phyloP scores from a whole-genome alignment of 1,140 invertebrate genomes.

The Aphaenogaster ashmeadi region DNA sequence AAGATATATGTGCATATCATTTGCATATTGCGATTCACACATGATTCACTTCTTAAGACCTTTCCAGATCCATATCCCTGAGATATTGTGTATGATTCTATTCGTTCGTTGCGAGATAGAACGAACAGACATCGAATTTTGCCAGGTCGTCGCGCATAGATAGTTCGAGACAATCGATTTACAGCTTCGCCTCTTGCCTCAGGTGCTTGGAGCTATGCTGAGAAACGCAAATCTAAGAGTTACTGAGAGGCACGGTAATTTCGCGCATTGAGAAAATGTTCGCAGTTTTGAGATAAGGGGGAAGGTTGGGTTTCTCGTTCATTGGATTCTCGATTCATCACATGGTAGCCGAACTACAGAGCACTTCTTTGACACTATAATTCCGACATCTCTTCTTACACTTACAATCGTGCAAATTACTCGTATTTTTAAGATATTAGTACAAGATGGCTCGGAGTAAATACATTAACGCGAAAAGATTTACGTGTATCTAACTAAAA shows the following conservation, averaged over 20 bases:
- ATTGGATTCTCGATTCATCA: slow-evolving; percentile 24
- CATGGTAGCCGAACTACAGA: not conserved
- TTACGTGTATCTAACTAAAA: not conserved
- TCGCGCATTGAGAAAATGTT: slow-evolving; percentile 64
- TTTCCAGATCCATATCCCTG: not conserved
- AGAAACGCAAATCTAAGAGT: slow-evolving; percentile 59
- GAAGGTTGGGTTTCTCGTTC: slow-evolving; percentile 31
- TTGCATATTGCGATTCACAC: not conserved
- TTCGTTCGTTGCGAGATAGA: not conserved
- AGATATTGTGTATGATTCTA: not conserved
- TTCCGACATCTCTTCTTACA: not conserved
- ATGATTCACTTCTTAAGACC: not conserved
- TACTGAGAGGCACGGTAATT: slow-evolving; percentile 57
- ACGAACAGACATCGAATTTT: slow-evolving; percentile 43
- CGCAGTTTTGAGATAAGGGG: slow-evolving; percentile 15
- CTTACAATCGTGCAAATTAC: slow-evolving; percentile 10
- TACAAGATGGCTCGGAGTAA: not conserved
- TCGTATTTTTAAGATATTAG: slow-evolving; percentile 31
- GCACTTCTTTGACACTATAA: not conserved
- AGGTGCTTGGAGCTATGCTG: slow-evolving; percentile 45
- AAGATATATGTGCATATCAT: not conserved
- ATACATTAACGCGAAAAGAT: not conserved
- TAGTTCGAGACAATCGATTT: slow-evolving; percentile 36
- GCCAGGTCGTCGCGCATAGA: slow-evolving; percentile 1
- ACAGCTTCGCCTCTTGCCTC: slow-evolving; percentile 58